Evolutionary conservation across 2,113 vertebrate species (phyloP), one percentile per base, ranked within the genome.

Genomic region (Oncorhynchus kisutch): DNA sequence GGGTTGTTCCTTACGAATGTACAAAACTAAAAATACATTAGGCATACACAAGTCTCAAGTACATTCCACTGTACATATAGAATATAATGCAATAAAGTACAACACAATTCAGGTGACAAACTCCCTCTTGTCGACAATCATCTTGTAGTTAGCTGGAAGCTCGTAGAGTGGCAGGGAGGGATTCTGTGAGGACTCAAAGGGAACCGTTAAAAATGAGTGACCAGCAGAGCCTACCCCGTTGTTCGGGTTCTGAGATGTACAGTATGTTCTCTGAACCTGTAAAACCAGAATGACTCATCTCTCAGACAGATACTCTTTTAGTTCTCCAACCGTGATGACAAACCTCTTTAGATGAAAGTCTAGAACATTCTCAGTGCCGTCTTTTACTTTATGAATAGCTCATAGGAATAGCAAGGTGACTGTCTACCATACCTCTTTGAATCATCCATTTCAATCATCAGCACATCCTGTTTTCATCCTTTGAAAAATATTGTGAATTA

Each of bases 271-370:
- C 18, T 9, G 31, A 68, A 39, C 31, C 7, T 20, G 31, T 20
- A 39, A 68, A 68, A 34, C 67, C 67, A 68, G 67, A 68, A 68
- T 68, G 18, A 68, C 67, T 68, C 16, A 54, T 18, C 51, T 16
- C 51, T 54, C 16, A 54, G 13, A 54, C 14, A 51, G 12, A 13
- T 51, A 51, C 49, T 16, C 11, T 16, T 51, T 39, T 39, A 39
- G 39, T 39, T 6, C 39, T 39, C 39, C 8, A 39, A 39, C 39
- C 8, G 39, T 9, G 39, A 39, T 39, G 39, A 39, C 8, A 9
- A 39, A 2, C 39, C 39, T 39, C 39, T 39, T 39, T 39, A 45
- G 39, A 45, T 11, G 9, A 45, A 45, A 45, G 39, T 45, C 16
- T 54, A 14, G 14, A 54, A 16, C 12, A 54, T 54, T 45, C 51